These are phyloP conservation scores for Autographa gamma DNA, from an alignment of 2,888 invertebrate species.

Conservation along the genomic window DNA sequence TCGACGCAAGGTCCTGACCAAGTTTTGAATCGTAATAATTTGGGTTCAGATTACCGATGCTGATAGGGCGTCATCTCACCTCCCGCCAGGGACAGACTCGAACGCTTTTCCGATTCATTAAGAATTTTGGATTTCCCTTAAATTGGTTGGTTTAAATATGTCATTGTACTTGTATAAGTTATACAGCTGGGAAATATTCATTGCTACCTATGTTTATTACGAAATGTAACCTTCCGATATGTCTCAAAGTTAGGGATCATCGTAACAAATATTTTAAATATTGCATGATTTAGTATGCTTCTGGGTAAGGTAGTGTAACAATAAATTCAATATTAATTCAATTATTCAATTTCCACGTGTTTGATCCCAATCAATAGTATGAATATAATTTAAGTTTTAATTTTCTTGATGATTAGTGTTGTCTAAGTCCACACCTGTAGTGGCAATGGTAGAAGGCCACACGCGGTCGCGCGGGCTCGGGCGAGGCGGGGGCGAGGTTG, in stretches of 20 bases:
- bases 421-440: constrained; percentile 75
- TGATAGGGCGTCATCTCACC: constrained; percentile 88
- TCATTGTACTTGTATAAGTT: background rate
- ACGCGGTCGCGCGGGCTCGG: constrained; percentile 74
- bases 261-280: background rate
- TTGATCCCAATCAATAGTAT: fast-evolving
- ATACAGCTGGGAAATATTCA: background rate
- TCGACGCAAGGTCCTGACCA: constrained; percentile 84
- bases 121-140: constrained; percentile 13
- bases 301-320: background rate
- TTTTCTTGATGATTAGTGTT: constrained; percentile 24
- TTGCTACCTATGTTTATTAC: background rate
- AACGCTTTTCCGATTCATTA: constrained; percentile 31
- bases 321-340: background rate
- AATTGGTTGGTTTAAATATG: background rate
- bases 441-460: constrained; percentile 81
- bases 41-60: constrained; percentile 87
- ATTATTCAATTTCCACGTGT: background rate
- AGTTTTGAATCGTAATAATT: constrained; percentile 89
- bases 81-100: constrained; percentile 76
- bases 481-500: constrained; percentile 58
- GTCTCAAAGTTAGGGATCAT: background rate
- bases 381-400: constrained; percentile 6
- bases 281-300: background rate
- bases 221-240: background rate